These are phyloP conservation scores for Pampus argenteus DNA, from an alignment of 2,797 vertebrate genomes.

Conservation along the genomic window DNA sequence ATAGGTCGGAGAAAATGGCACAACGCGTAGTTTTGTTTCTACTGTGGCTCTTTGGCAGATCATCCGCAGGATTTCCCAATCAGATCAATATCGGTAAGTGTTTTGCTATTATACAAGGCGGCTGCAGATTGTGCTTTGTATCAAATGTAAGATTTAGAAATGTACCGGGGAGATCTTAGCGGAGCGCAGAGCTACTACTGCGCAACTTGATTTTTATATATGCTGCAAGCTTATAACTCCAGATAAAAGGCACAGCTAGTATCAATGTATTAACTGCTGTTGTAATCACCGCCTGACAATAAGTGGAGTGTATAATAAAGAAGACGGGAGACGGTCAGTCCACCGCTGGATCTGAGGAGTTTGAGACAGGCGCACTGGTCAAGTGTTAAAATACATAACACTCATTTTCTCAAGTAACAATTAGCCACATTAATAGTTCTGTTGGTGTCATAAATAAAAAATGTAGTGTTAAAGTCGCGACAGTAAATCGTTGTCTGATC, in stretches of 20 bases:
- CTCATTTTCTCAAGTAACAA: slow-evolving; percentile 31
- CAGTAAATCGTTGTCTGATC: slow-evolving; percentile 45
- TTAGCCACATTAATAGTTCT: not conserved
- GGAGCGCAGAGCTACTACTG: slow-evolving; percentile 69
- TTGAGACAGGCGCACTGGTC: slow-evolving; percentile 47
- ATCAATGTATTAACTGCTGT: not conserved
- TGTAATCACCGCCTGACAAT: not conserved
- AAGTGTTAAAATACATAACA: slow-evolving; percentile 8
- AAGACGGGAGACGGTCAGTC: slow-evolving; percentile 16
- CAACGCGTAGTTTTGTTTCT: slow-evolving; percentile 89
- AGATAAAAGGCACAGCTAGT: slow-evolving; percentile 7
- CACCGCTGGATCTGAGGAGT: slow-evolving; percentile 49
- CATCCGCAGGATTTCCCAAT: slow-evolving; percentile 94
- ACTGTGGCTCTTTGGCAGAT: slow-evolving; percentile 90
- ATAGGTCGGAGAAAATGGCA: slow-evolving; percentile 92
- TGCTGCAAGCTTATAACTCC: slow-evolving; percentile 28
- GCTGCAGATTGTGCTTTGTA: slow-evolving; percentile 13
- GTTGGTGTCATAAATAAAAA: not conserved
- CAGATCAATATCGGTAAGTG: slow-evolving; percentile 99
- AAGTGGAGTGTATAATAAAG: slow-evolving; percentile 11
- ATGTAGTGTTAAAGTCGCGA: not conserved
- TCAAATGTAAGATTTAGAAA: slow-evolving; percentile 13
- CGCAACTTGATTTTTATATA: slow-evolving; percentile 70
- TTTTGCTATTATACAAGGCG: not conserved
- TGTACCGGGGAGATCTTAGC: slow-evolving; percentile 16